Evolutionary conservation across 2,797 vertebrate species (phyloP).

Genomic region (Furcifer pardalis): DNA sequence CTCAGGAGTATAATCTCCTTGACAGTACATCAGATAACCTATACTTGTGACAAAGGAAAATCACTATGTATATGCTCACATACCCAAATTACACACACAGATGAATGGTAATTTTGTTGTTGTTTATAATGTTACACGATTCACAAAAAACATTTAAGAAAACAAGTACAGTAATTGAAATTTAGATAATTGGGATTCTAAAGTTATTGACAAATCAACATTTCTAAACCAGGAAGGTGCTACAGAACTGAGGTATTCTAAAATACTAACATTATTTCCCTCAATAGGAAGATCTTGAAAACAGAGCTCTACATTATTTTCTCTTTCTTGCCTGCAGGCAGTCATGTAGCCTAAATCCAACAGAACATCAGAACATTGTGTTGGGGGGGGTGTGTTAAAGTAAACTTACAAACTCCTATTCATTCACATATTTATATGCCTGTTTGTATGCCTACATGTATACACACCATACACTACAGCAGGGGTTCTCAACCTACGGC

Average conservation of each 20-base stretch:
- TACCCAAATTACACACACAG: neutral
- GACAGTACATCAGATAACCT: neutral
- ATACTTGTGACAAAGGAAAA: neutral
- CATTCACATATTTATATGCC: too few species aligned
- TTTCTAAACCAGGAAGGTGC: neutral
- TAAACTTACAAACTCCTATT: too few species aligned
- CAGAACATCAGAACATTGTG: too few species aligned
- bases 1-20: neutral
- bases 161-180: neutral
- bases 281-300: slow-evolving; percentile 1
- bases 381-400: too few species aligned
- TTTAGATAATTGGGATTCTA: neutral
- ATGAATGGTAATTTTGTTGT: neutral
- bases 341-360: neutral
- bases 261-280: neutral
- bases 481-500: too few species aligned
- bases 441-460: neutral
- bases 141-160: neutral
- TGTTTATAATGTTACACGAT: neutral
- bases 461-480: neutral
- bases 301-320: neutral
- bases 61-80: neutral
- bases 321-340: neutral
- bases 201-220: neutral
- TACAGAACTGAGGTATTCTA: neutral